phyloP scores from a whole-genome alignment of 2,113 vertebrate genomes.

The Haplotaxodon microlepis region DNA sequence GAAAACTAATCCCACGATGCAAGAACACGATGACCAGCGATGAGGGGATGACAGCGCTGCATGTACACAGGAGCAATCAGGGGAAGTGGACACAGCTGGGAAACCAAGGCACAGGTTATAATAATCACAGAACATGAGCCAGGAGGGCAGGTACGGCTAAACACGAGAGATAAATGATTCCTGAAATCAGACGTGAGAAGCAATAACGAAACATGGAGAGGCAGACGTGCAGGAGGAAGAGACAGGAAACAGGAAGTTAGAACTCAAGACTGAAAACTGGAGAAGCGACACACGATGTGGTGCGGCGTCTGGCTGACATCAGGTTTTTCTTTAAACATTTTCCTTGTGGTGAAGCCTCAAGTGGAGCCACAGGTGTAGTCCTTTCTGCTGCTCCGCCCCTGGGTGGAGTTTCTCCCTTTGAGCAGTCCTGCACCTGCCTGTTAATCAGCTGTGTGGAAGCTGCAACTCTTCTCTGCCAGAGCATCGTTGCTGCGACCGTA shows the following conservation, averaged over 20 bases:
- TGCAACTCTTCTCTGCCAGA: neutral
- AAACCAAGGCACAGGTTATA: neutral
- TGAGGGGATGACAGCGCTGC: neutral
- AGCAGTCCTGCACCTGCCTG: neutral
- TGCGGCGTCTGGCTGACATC: neutral
- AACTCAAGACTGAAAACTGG: accelerated
- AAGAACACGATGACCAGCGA: neutral
- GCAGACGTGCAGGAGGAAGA: neutral
- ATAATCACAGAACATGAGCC: neutral
- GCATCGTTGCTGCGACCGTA: accelerated
- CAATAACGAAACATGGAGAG: neutral
- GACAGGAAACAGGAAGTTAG: neutral
- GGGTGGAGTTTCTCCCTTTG: neutral
- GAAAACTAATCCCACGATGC: neutral
- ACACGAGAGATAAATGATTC: neutral
- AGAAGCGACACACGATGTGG: neutral
- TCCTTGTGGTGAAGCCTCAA: neutral
- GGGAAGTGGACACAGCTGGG: neutral
- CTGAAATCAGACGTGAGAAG: neutral
- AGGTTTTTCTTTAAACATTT: neutral
- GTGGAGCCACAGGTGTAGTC: neutral
- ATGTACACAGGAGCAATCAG: neutral
- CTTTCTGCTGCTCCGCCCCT: neutral
- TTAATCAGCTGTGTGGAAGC: neutral
- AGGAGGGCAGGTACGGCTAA: neutral